Base-by-base conservation (phyloP, 2,797 vertebrate species). In the Cirrhinus mrigala region DNA sequence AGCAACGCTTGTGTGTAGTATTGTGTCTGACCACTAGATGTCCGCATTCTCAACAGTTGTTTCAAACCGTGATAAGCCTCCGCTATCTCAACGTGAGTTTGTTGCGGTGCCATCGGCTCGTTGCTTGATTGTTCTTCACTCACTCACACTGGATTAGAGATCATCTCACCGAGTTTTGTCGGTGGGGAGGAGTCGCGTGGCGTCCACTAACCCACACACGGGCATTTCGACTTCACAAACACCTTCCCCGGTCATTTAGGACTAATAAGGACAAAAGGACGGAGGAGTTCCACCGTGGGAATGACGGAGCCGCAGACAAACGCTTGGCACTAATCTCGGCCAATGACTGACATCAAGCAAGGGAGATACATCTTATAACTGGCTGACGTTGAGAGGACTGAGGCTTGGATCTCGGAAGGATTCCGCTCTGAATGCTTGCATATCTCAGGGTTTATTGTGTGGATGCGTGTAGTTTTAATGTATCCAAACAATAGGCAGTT, bases 241-340 rank as follows among this genome's bases (percentile, higher is more conserved):
- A 52, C 54, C 37, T 71, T 85, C 9, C 20, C 8, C 64, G 40
- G 24, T 73, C 54, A 33, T 62, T 37, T 37, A 50, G 40, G 44
- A 73, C 66, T 71, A 85, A 79, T 78, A 70, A 79, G 40, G 66
- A 85, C 83, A 79, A 85, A 85, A 56, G 52, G 10, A 79, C 52
- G 76, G 18, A 79, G 44, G 83, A 71, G 44, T 48, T 77, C 20
- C 77, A 68, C 74, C 87, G 62, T 84, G 90, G 85, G 83, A 79
- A 85, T 75, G 79, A 86, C 68, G 77, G 71, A 81, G 70, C 83
- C 60, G 44, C 56, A 11, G 75, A 18, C 77, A 40, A 46, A 54
- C 37, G 66, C 78, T 79, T 89, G 86, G 15, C 89, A 95, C 94
- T 69, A 73, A 85, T 81, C 66, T 79, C 85, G 68, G 40, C 24